Base-by-base conservation (phyloP, 2,113 vertebrate genomes). In the Campylomormyrus tamandua region DNA sequence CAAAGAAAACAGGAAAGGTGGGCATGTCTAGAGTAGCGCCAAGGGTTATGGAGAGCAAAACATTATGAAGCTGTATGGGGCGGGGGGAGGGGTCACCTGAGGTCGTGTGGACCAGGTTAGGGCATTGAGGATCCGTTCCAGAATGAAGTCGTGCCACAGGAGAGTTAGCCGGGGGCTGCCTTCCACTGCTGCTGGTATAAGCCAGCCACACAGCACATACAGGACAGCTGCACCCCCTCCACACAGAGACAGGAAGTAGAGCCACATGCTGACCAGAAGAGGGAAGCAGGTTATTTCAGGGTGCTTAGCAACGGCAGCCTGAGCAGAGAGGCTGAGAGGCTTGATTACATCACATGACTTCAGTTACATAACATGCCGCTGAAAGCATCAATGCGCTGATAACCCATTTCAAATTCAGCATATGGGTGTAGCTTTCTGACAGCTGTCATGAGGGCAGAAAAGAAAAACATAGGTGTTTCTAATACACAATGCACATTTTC, bases 101-200 rank as follows among this genome's bases (percentile, higher is more conserved):
- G 95, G 95, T 70, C 94, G 94, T 11, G 95, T 95, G 39, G 95
- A 94, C 83, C 90, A 90, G 84, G 94, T 96, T 89, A 96, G 88
- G 0, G 70, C 88, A 91, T 96, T 92, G 91, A 95, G 52, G 83
- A 92, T 31, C 52, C 56, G 80, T 88, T 95, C 93, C 91, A 95
- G 92, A 1, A 95, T 89, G 46, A 91, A 89, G 39, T 93, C 93
- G 2, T 96, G 93, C 95, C 95, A 96, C 27, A 95, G 3, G n/a
- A 96, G 89, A 0, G 94, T 94, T 83, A 95, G 5, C n/a, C 92
- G 92, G 53, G 87, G 93, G 1, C 94, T 94, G 66, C 94, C 92
- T 92, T 95, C 93, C 90, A 91, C 88, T 70, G 90, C 92, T 56
- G 89, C 91, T 1, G 92, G 92, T n/a, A 92, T 90, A 39, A 93